phyloP scores from a whole-genome alignment of 2,113 vertebrate genomes.

The Eleginops maclovinus region DNA sequence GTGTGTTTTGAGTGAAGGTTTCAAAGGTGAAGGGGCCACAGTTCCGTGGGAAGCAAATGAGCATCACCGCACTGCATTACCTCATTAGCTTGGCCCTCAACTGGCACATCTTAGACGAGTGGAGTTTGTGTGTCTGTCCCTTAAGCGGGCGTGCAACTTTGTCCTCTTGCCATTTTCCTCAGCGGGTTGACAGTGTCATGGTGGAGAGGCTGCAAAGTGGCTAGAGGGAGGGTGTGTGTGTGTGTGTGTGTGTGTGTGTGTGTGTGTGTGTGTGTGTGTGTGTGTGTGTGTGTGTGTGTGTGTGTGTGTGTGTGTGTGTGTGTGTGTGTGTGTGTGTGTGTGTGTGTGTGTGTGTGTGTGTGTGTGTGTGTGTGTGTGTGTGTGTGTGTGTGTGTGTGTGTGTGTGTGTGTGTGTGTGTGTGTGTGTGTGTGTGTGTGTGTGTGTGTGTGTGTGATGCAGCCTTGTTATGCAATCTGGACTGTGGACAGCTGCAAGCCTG shows the following conservation, averaged over 20 bases:
- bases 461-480: conserved; percentile 71
- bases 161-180: conserved; percentile 56
- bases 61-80: conserved; percentile 38
- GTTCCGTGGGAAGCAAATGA: conserved; percentile 52
- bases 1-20: conserved; percentile 28
- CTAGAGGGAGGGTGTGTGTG: conserved; percentile 40
- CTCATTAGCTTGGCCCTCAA: conserved; percentile 52
- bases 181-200: conserved; percentile 48
- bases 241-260: too few species aligned
- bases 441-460: too few species aligned
- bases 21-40: conserved; percentile 31
- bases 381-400: too few species aligned
- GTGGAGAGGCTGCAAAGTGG: conserved; percentile 64
- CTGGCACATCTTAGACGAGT: conserved; percentile 20
- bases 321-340: too few species aligned
- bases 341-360: too few species aligned
- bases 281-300: too few species aligned
- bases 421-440: too few species aligned
- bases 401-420: too few species aligned
- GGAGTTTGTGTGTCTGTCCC: conserved; percentile 22
- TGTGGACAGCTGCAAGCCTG: conserved; percentile 71
- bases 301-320: too few species aligned
- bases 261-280: too few species aligned
- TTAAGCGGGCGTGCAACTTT: conserved; percentile 35
- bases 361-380: too few species aligned